A percentile compares a stretch with the other conserved stretches of the same genome.
Conservation (phyloP, 1,140 invertebrate genomes). For the Pectinophora gossypiella region DNA sequence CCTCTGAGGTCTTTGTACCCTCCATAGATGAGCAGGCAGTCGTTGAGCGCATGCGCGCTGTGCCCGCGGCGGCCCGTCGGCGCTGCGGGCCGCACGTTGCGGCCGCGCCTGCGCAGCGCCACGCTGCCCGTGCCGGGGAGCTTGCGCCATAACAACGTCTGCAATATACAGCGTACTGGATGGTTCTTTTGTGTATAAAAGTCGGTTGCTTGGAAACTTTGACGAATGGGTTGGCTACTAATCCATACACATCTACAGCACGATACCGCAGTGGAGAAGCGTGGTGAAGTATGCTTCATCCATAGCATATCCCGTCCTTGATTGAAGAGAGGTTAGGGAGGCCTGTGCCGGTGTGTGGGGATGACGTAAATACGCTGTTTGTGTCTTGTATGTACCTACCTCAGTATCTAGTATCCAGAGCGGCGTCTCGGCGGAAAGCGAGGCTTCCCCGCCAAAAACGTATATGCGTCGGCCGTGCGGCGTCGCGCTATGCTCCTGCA, state of each 20-base stretch:
- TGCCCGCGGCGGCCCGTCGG: conserved; percentile 89
- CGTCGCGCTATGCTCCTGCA: conserved; percentile 91
- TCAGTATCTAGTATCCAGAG: conserved; percentile 91
- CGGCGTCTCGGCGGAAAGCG: conserved; percentile 88
- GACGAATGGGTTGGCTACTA: too few relatives aligned
- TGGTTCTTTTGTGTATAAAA: background rate
- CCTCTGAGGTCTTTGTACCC: conserved; percentile 92
- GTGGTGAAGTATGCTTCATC: too few relatives aligned
- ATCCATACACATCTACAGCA: too few relatives aligned
- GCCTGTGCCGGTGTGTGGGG: too few relatives aligned
- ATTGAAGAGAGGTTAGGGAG: too few relatives aligned
- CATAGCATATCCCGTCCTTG: too few relatives aligned
- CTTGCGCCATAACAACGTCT: conserved; percentile 83
- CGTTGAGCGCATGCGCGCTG: conserved; percentile 86
- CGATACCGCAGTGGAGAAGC: too few relatives aligned
- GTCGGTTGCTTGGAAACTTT: background rate
- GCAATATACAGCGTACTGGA: conserved; percentile 19
- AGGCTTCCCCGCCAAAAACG: conserved; percentile 93
- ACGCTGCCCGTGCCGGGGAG: conserved; percentile 39
- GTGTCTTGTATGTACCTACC: conserved; percentile 74
- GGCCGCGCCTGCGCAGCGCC: conserved; percentile 16
- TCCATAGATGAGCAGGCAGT: conserved; percentile 90
- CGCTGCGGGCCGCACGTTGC: conserved; percentile 26
- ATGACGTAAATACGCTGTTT: too few relatives aligned
- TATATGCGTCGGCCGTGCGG: conserved; percentile 86